Percentiles rank a stretch among this genome's conserved stretches.
Evolutionary conservation across 2,888 invertebrate genomes (phyloP).

Genomic region (Gandaritis pyraliata): DNA sequence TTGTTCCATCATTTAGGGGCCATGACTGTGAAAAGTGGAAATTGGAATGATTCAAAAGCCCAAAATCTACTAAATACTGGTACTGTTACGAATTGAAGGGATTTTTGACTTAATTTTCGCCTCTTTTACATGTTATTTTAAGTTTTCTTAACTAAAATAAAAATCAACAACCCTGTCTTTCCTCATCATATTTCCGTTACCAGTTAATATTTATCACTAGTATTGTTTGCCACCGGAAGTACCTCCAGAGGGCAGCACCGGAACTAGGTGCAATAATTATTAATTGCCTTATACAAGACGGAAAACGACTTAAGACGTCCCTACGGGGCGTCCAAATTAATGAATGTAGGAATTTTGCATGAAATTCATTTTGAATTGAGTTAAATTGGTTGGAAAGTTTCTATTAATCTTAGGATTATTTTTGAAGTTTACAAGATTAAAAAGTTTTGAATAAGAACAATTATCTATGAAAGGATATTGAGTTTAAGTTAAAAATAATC

Average conservation of each 20-base stretch:
- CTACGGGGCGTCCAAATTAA: slow-evolving; percentile 55
- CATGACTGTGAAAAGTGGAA: no score
- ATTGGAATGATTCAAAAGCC: no score
- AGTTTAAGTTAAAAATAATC: neutral
- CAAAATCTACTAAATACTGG: no score
- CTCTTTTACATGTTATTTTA: no score
- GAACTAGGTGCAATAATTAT: slow-evolving; percentile 82
- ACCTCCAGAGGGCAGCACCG: slow-evolving; percentile 64
- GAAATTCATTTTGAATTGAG: slow-evolving; percentile 40
- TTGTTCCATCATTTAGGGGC: no score
- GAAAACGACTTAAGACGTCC: slow-evolving; percentile 66
- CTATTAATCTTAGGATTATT: slow-evolving; percentile 36
- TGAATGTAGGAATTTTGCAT: slow-evolving; percentile 52
- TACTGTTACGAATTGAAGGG: no score
- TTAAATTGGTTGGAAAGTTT: slow-evolving; percentile 50
- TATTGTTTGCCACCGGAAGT: slow-evolving; percentile 50
- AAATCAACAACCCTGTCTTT: slow-evolving; percentile 42
- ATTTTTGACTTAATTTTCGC: no score
- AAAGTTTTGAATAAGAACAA: slow-evolving; percentile 9
- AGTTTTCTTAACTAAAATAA: slow-evolving; percentile 17
- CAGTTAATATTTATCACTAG: slow-evolving; percentile 57
- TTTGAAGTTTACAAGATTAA: slow-evolving; percentile 36
- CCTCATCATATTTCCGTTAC: slow-evolving; percentile 49
- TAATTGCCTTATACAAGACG: slow-evolving; percentile 70
- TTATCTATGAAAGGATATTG: neutral